phyloP scores from a whole-genome alignment of 2,888 invertebrate genomes.

The Hemithea aestivaria region DNA sequence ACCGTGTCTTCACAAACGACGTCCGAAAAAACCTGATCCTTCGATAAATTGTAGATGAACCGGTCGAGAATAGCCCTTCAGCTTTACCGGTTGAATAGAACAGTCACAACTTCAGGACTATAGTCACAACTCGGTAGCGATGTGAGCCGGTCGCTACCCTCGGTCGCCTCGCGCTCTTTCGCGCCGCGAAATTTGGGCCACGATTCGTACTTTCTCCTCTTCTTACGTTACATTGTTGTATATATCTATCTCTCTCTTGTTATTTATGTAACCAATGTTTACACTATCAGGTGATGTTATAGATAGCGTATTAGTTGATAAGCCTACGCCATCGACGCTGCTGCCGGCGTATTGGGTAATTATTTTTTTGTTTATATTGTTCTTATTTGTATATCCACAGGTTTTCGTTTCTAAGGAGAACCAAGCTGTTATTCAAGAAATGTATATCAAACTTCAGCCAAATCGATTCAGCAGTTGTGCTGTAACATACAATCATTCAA shows the following conservation, averaged over 20 bases:
- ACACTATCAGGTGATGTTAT: constrained; percentile 50
- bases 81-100: constrained; percentile 52
- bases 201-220: constrained; percentile 48
- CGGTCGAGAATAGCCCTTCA: constrained; percentile 43
- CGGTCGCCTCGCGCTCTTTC: constrained; percentile 59
- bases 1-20: too few species aligned
- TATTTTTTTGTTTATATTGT: constrained; percentile 11
- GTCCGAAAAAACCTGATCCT: not conserved
- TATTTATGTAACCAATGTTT: constrained; percentile 70
- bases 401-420: too few species aligned
- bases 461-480: too few species aligned
- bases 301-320: too few species aligned
- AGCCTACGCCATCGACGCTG: too few species aligned
- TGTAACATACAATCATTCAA: too few species aligned
- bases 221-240: constrained; percentile 36
- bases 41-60: constrained; percentile 1
- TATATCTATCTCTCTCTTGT: constrained; percentile 43
- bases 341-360: constrained; percentile 16
- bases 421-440: too few species aligned
- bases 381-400: too few species aligned
- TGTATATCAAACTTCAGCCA: too few species aligned
- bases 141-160: constrained; percentile 71
- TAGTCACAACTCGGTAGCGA: constrained; percentile 75
- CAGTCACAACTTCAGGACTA: constrained; percentile 45
- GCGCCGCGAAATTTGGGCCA: constrained; percentile 65